Evolutionary conservation across 2,797 vertebrate species (phyloP).

Genomic region (Pagetopsis macropterus): DNA sequence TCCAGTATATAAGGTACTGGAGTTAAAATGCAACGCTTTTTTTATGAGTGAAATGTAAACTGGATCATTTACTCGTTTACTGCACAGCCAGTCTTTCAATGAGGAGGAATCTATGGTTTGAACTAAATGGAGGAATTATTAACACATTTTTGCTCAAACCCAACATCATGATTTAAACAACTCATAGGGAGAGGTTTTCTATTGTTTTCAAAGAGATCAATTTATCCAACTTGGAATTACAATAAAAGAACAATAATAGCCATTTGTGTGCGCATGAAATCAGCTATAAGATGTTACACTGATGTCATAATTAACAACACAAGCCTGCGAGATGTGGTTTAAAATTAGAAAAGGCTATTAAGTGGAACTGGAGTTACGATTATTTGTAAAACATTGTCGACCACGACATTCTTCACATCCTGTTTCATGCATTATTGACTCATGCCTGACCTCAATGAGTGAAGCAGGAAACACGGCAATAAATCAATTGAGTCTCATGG

Average conservation of each 20-base stretch:
- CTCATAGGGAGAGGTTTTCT: neutral
- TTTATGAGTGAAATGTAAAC: slow-evolving; percentile 18
- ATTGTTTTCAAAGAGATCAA: neutral
- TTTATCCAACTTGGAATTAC: neutral
- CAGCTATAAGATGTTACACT: too few relatives aligned
- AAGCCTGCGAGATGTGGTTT: neutral
- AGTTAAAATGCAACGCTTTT: neutral
- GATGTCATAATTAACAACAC: neutral
- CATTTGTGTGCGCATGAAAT: neutral
- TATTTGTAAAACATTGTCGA: neutral
- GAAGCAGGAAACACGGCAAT: slow-evolving; percentile 13
- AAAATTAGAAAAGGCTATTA: neutral
- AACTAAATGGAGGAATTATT: slow-evolving; percentile 4
- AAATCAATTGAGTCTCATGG: neutral
- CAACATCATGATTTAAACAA: neutral
- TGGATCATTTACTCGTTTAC: slow-evolving; percentile 10
- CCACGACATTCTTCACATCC: neutral
- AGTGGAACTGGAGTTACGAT: neutral
- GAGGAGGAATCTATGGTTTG: slow-evolving; percentile 5
- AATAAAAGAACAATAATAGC: neutral
- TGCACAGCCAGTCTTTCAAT: neutral
- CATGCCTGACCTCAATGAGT: slow-evolving; percentile 8
- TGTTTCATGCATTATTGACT: neutral
- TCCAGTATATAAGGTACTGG: neutral
- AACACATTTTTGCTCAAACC: neutral